A percentile compares a stretch with the other conserved stretches of the same genome.
These are phyloP conservation scores for Taenaris catops DNA, from an alignment of 2,888 invertebrate species.

Conservation along the genomic window DNA sequence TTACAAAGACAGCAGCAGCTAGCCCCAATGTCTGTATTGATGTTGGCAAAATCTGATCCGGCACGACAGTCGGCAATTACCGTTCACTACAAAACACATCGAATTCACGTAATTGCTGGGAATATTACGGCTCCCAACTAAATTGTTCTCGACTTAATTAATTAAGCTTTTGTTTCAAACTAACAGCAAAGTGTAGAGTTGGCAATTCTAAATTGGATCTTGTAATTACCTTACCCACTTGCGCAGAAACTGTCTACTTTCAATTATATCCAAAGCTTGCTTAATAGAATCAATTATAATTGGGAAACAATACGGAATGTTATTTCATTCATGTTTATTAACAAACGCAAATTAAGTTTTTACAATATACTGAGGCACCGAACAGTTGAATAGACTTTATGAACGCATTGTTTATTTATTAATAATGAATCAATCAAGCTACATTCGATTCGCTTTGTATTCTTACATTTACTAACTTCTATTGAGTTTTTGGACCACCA, in stretches of 20 bases:
- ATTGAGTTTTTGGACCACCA: no score
- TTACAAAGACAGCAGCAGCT: no score
- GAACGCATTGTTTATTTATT: no score
- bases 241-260: conserved; percentile 75
- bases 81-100: conserved; percentile 72
- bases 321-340: conserved; percentile 18
- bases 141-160: conserved; percentile 80
- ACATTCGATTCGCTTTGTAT: no score
- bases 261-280: conserved; percentile 74
- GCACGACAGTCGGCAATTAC: conserved; percentile 68
- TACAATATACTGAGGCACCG: not conserved
- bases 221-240: conserved; percentile 78
- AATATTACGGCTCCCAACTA: conserved; percentile 78
- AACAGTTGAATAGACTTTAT: no score
- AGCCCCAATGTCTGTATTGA: conserved; percentile 8
- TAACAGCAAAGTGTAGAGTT: conserved; percentile 80
- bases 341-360: conserved; percentile 1
- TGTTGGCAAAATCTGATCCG: conserved; percentile 57
- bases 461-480: no score
- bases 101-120: conserved; percentile 77
- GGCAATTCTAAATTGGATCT: conserved; percentile 80
- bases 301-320: conserved; percentile 50
- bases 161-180: conserved; percentile 80
- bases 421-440: no score
- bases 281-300: conserved; percentile 76